Conservation (phyloP, 2,888 invertebrate genomes). For the Tryphoninae sp. region DNA sequence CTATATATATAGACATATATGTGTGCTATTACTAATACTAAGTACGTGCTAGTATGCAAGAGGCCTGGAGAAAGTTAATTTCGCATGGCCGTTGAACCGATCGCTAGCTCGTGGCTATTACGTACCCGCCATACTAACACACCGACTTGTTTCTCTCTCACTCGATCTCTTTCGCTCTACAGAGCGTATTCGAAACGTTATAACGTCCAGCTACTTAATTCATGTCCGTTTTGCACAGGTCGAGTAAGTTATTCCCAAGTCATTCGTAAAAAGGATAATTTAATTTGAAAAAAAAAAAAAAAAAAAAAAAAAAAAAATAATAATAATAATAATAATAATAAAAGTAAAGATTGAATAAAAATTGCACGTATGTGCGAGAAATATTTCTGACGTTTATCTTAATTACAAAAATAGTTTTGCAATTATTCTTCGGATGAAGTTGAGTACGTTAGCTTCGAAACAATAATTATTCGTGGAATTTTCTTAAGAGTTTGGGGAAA, state of each 20-base stretch:
- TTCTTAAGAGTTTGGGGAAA: too few species aligned
- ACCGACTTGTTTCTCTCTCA: too few species aligned
- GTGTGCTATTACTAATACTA: not conserved
- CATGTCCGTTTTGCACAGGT: not conserved
- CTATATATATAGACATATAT: slow-evolving; percentile 1
- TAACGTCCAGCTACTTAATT: not conserved
- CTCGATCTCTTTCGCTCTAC: not conserved
- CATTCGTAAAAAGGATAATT: not conserved
- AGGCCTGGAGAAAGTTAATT: slow-evolving; percentile 78
- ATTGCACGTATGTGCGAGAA: too few species aligned
- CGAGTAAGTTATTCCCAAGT: not conserved
- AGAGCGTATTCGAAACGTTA: not conserved
- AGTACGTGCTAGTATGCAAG: not conserved
- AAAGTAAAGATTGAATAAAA: not conserved
- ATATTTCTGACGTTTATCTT: too few species aligned
- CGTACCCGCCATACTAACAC: not conserved
- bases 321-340: too few species aligned
- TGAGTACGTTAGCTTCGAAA: too few species aligned
- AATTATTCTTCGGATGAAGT: too few species aligned
- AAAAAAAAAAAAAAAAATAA: not conserved
- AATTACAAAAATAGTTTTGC: too few species aligned
- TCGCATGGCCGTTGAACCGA: slow-evolving; percentile 80
- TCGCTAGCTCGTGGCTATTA: slow-evolving; percentile 63
- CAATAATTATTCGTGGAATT: too few species aligned
- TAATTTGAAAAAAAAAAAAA: not conserved